phyloP scores from a whole-genome alignment of 2,888 invertebrate genomes.

The Asteroscopus sphinx region DNA sequence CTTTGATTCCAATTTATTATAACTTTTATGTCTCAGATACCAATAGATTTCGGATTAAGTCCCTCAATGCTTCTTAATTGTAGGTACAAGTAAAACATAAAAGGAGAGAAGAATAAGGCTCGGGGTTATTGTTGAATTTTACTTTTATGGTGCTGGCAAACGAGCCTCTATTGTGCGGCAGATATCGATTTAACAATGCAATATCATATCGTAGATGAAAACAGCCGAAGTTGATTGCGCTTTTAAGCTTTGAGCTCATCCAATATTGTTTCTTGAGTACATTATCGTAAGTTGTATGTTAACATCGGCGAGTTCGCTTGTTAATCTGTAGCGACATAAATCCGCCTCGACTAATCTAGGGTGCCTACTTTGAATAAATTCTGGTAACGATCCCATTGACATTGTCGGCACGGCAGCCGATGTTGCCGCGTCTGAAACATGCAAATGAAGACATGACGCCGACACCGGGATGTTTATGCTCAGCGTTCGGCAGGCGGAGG shows the following conservation, averaged over 20 bases:
- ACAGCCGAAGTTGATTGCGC: constrained; percentile 76
- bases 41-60: constrained; percentile 69
- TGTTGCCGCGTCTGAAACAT: constrained; percentile 74
- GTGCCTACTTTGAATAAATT: constrained; percentile 75
- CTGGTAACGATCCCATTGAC: constrained; percentile 75
- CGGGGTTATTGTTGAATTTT: constrained; percentile 76
- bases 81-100: constrained; percentile 56
- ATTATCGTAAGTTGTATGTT: constrained; percentile 19
- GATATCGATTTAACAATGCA: constrained; percentile 79
- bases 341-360: constrained; percentile 50
- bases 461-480: constrained; percentile 79
- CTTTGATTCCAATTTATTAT: constrained; percentile 54
- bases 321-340: constrained; percentile 55
- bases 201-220: constrained; percentile 78
- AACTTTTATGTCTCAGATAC: constrained; percentile 52
- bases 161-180: constrained; percentile 78
- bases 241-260: constrained; percentile 69
- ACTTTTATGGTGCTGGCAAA: constrained; percentile 81
- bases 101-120: constrained; percentile 65
- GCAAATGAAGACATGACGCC: constrained; percentile 85
- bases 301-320: constrained; percentile 48
- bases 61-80: constrained; percentile 69
- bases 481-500: constrained; percentile 52
- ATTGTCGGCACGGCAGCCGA: constrained; percentile 72
- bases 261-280: constrained; percentile 55